Evolutionary conservation across 2,113 vertebrate species (phyloP).

Genomic region (Sardina pilchardus): DNA sequence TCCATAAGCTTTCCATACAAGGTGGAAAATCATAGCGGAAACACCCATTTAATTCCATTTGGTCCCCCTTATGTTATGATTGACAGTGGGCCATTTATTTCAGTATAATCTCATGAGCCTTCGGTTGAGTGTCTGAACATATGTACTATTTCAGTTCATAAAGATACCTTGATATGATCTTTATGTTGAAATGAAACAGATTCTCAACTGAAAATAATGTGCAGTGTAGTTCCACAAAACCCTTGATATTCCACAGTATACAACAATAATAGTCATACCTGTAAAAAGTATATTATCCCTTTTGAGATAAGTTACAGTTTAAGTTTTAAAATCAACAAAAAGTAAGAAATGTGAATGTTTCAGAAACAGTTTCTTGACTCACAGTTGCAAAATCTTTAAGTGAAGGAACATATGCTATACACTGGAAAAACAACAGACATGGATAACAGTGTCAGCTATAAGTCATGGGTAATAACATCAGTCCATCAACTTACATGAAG

Average conservation of each 20-base stretch:
- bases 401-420: not conserved
- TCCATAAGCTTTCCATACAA: not conserved
- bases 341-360: not conserved
- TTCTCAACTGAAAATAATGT: not conserved
- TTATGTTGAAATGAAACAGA: not conserved
- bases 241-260: not conserved
- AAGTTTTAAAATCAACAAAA: not conserved
- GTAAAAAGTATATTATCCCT: not conserved
- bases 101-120: not conserved
- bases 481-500: not conserved
- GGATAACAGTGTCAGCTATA: not conserved
- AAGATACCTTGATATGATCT: not conserved
- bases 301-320: not conserved
- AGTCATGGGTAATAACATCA: not conserved
- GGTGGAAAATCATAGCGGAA: not conserved
- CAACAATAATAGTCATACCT: not conserved
- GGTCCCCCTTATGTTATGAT: not conserved
- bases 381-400: not conserved
- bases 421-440: not conserved
- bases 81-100: not conserved
- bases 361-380: not conserved
- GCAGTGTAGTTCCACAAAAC: not conserved
- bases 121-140: not conserved
- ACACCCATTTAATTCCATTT: not conserved
- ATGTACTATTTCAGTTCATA: not conserved